phyloP scores from a whole-genome alignment of 2,888 invertebrate species.

The Heliothis peltigera region DNA sequence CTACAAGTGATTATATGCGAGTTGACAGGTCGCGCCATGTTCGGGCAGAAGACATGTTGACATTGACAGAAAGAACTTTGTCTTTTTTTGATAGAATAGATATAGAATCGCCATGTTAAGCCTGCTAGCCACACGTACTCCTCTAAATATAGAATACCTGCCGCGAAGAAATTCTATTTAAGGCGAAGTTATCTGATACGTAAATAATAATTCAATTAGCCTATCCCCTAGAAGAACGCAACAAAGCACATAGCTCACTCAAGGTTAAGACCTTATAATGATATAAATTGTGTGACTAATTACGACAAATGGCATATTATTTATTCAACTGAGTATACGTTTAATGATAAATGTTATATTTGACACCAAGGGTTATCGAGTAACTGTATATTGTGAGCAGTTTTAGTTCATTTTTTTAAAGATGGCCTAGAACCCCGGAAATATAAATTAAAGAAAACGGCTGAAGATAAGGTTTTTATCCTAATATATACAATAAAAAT shows the following conservation, averaged over 20 bases:
- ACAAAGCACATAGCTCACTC: conserved; percentile 64
- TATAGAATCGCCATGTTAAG: too few species aligned
- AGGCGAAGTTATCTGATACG: conserved; percentile 43
- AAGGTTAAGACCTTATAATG: conserved; percentile 70
- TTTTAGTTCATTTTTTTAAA: conserved; percentile 38
- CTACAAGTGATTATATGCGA: too few species aligned
- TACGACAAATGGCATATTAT: conserved; percentile 74
- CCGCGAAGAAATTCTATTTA: conserved; percentile 47
- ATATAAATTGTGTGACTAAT: conserved; percentile 77
- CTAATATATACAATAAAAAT: too few species aligned
- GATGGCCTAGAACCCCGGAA: conserved; percentile 24
- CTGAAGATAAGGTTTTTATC: conserved; percentile 1
- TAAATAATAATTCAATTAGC: conserved; percentile 63
- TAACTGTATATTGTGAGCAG: conserved; percentile 28
- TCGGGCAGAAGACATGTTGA: too few species aligned
- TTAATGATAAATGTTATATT: conserved; percentile 49
- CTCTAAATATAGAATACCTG: conserved; percentile 49
- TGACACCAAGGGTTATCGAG: conserved; percentile 56
- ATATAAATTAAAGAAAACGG: background rate
- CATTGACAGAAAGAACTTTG: too few species aligned
- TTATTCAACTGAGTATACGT: conserved; percentile 45
- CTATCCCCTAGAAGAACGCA: conserved; percentile 30
- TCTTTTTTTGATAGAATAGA: too few species aligned
- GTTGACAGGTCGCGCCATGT: too few species aligned
- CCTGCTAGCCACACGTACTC: conserved; percentile 57